Base-by-base conservation (phyloP, 2,113 vertebrate genomes). In the Cacatua alba region DNA sequence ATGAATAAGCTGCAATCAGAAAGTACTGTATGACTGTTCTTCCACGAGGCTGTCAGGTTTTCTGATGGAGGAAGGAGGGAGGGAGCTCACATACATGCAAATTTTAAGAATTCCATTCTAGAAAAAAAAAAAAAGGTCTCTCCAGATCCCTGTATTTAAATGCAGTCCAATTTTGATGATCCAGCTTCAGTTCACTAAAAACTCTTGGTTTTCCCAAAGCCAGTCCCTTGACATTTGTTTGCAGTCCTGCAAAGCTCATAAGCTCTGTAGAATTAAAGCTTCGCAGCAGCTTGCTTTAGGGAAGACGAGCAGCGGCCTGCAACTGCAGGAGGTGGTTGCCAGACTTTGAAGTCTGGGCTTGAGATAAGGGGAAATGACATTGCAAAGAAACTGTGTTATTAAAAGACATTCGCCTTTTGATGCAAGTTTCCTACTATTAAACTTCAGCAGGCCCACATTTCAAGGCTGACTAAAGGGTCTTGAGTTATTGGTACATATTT, bases 401-500 rank as follows among this genome's bases (percentile, higher is more conserved):
- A 94, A 89, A 85, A 94, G 94, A 67, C 92, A 46, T 57, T 76
- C 57, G 82, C 91, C 86, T 95, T 96, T 94, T 80, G 92, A 91
- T 85, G 88, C 95, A 89, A 68, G 49, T 77, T 76, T 85, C 10
- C 94, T 29, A 10, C 52, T 59, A 87, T 85, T 92, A 92, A 92
- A 82, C 89, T 93, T 78, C 88, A 92, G 86, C 88, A 26, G 84
- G 44, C 37, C 88, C 70, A 39, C 83, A 72, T 94, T 92, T 91
- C 86, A 82, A 87, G 88, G 78, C 94, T 89, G 78, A 72, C 81
- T 96, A 87, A 93, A 95, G 95, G 81, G 59, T 85, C 86, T 35
- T 57, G 88, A 92, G 91, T 94, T 96, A 96, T 93, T 92, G 95
- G 92, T 85, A 94, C 69, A 41, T 78, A 76, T 82, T 92, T 88